Conservation (phyloP, 2,113 vertebrate genomes). For the Aptenodytes patagonicus region DNA sequence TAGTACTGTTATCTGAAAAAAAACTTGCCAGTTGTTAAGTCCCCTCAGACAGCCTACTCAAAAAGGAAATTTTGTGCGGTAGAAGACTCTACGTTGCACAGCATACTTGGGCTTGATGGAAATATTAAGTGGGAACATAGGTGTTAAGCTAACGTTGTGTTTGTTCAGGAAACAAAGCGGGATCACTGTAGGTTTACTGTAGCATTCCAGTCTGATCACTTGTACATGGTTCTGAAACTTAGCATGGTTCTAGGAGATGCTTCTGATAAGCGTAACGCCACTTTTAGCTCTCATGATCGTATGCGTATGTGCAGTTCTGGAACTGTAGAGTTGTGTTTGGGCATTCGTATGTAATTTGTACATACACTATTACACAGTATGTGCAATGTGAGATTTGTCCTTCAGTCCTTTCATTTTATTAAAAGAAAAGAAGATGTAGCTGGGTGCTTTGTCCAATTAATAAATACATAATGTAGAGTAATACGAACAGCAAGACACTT, state of each 20-base stretch:
- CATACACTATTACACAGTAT: rapidly evolving
- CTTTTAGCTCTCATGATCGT: background rate
- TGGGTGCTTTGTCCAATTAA: background rate
- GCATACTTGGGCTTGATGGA: background rate
- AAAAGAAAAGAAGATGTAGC: background rate
- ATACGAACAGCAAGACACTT: background rate
- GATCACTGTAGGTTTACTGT: background rate
- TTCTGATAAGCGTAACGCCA: background rate
- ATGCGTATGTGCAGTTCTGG: rapidly evolving
- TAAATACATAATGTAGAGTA: background rate
- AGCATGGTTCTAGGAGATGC: background rate
- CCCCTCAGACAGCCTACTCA: background rate
- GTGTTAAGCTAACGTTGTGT: background rate
- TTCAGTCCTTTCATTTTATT: background rate
- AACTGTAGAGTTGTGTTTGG: background rate
- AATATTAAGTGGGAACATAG: background rate
- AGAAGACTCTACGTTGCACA: background rate
- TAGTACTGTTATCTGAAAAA: background rate
- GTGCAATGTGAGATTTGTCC: background rate
- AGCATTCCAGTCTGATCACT: background rate
- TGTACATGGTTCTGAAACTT: background rate
- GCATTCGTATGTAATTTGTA: background rate
- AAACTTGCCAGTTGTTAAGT: background rate
- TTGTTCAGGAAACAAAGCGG: background rate
- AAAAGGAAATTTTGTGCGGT: rapidly evolving